These are phyloP conservation scores for Turdus rufiventris DNA, from an alignment of 2,113 vertebrate genomes.

Conservation along the genomic window DNA sequence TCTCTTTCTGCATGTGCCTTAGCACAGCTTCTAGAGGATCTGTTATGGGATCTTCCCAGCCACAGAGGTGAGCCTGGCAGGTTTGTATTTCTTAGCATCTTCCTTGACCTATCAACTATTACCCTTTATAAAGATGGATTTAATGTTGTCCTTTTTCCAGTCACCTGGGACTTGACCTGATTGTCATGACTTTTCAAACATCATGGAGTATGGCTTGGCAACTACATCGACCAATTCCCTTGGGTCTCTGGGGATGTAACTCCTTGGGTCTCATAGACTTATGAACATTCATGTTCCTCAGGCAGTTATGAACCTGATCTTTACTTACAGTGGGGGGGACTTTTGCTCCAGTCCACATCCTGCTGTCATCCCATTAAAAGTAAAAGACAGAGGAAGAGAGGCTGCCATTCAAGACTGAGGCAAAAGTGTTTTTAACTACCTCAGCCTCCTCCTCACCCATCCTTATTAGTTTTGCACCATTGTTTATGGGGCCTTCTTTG, in stretches of 20 bases:
- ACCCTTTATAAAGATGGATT: not conserved
- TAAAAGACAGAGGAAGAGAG: not conserved
- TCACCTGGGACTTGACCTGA: not conserved
- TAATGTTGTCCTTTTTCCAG: not conserved
- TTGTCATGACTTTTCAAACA: not conserved
- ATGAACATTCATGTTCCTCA: not conserved
- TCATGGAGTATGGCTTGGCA: not conserved
- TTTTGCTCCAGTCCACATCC: not conserved
- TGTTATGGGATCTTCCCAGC: not conserved
- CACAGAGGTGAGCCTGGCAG: not conserved
- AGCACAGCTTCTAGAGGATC: not conserved
- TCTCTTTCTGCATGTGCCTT: not conserved
- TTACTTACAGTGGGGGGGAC: not conserved
- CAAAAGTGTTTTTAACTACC: not conserved
- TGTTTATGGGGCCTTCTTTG: not conserved
- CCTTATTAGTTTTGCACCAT: not conserved
- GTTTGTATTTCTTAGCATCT: not conserved
- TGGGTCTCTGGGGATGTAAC: not conserved
- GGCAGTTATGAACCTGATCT: not conserved
- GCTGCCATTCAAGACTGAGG: not conserved
- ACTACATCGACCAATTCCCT: not conserved
- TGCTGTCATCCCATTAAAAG: not conserved
- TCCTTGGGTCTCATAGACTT: not conserved
- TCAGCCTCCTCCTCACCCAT: not conserved
- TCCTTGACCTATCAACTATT: not conserved